Conservation (phyloP, 2,888 invertebrate species). For the Synergus japonicus region DNA sequence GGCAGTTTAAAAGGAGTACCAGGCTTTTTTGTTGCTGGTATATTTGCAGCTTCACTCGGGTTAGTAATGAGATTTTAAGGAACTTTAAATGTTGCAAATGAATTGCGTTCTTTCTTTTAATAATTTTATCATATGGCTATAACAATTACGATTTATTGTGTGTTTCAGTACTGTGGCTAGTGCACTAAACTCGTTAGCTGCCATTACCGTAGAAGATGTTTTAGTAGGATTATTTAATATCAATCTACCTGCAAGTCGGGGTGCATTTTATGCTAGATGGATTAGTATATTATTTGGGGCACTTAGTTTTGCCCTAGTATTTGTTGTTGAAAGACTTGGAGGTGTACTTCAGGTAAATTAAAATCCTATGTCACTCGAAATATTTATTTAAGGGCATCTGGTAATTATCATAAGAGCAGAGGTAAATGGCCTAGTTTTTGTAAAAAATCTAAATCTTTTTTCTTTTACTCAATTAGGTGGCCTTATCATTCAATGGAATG, state of each 20-base stretch:
- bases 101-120: neutral
- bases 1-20: constrained; percentile 88
- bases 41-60: constrained; percentile 97
- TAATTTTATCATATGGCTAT: constrained; percentile 9
- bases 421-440: no score
- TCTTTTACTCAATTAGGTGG: constrained; percentile 79
- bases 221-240: constrained; percentile 85
- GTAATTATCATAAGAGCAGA: no score
- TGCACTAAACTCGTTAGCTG: constrained; percentile 95
- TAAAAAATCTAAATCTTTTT: neutral
- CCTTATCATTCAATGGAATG: constrained; percentile 92
- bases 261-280: constrained; percentile 85
- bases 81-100: no score
- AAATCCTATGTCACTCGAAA: no score
- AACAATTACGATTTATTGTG: neutral
- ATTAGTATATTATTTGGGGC: constrained; percentile 86
- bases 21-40: constrained; percentile 96
- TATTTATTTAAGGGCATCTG: no score
- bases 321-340: constrained; percentile 91
- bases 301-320: constrained; percentile 88
- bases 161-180: constrained; percentile 92
- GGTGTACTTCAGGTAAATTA: constrained; percentile 87
- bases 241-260: constrained; percentile 85
- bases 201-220: constrained; percentile 93
- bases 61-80: constrained; percentile 75